Percentiles rank a stretch among this genome's conserved stretches.
These are phyloP conservation scores for Chrysotoxum bicinctum DNA, from an alignment of 2,888 invertebrate species.

Conservation along the genomic window DNA sequence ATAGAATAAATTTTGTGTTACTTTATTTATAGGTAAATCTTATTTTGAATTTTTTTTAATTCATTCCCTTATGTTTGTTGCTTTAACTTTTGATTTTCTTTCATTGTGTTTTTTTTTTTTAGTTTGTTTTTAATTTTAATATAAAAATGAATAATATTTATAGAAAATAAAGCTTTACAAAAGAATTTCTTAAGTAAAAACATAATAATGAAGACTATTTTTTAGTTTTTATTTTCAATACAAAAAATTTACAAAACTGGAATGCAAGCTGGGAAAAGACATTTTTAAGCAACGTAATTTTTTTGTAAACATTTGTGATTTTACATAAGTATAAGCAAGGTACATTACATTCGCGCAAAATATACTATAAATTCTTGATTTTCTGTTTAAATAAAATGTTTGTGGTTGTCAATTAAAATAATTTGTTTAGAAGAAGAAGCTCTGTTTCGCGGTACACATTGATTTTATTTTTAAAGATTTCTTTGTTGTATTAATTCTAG, in stretches of 20 bases:
- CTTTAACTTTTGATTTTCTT: constrained; percentile 34
- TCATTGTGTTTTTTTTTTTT: constrained; percentile 13
- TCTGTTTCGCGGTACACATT: constrained; percentile 48
- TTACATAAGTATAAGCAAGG: constrained; percentile 61
- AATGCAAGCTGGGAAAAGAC: constrained; percentile 28
- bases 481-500: constrained; percentile 37
- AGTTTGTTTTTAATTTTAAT: no score
- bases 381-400: constrained; percentile 11
- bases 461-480: neutral
- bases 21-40: constrained; percentile 48
- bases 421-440: constrained; percentile 43
- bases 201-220: no score
- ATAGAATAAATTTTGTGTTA: constrained; percentile 37
- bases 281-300: constrained; percentile 43
- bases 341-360: constrained; percentile 65
- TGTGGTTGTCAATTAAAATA: constrained; percentile 18
- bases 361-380: constrained; percentile 19
- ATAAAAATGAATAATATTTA: constrained; percentile 1
- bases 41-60: constrained; percentile 22
- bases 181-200: neutral
- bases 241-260: constrained; percentile 25
- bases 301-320: neutral
- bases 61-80: constrained; percentile 54
- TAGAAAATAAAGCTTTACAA: neutral
- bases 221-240: neutral